phyloP scores from a whole-genome alignment of 2,797 vertebrate genomes.

The Coracias cyanogaster region DNA sequence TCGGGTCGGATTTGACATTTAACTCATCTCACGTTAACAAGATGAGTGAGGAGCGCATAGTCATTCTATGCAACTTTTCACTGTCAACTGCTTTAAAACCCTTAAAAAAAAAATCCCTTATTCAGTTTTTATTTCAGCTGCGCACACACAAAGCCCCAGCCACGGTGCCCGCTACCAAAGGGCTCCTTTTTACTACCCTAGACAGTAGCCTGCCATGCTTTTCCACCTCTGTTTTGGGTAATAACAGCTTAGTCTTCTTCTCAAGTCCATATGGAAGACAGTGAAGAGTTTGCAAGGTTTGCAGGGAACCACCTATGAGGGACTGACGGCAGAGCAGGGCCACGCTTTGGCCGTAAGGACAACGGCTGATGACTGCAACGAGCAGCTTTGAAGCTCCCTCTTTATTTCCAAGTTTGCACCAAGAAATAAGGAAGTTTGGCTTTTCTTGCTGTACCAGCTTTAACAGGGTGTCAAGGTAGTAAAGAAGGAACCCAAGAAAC shows the following conservation, averaged over 20 bases:
- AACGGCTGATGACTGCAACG: too few species aligned
- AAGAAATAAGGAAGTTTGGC: background rate
- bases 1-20: background rate
- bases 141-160: background rate
- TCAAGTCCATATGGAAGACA: background rate
- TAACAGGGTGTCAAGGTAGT: background rate
- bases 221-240: background rate
- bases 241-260: background rate
- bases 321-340: background rate
- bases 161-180: background rate
- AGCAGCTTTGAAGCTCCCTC: background rate
- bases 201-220: background rate
- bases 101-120: background rate
- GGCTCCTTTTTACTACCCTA: background rate
- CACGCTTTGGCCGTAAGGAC: background rate
- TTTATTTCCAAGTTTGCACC: background rate
- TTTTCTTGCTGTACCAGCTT: background rate
- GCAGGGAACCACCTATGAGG: accelerated
- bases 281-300: background rate
- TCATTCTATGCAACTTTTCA: background rate
- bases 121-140: background rate
- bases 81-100: background rate
- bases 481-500: background rate
- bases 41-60: background rate
- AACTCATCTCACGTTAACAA: background rate